These are phyloP conservation scores for Stomatorhinus ivindoensis DNA, from an alignment of 2,113 vertebrate genomes.

Conservation along the genomic window DNA sequence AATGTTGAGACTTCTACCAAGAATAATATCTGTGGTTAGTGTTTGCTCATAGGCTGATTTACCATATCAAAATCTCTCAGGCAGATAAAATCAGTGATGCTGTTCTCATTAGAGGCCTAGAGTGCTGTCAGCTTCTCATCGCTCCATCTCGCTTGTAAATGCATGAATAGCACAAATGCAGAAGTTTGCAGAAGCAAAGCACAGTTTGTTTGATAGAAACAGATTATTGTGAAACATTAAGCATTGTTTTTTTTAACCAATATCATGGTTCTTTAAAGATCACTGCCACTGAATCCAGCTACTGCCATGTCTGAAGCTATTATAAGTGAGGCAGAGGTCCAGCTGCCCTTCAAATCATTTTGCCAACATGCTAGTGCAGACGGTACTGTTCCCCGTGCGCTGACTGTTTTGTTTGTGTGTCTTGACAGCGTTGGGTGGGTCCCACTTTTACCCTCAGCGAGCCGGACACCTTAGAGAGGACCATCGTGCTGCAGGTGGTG, in stretches of 20 bases:
- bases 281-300: neutral
- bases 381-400: neutral
- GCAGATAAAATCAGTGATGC: conserved; percentile 5
- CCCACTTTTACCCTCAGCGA: conserved; percentile 48
- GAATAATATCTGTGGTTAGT: conserved; percentile 9
- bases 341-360: neutral
- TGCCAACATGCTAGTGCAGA: neutral
- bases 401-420: neutral
- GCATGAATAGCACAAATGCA: neutral
- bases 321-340: neutral
- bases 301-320: neutral
- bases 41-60: neutral
- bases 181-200: neutral
- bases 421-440: conserved; percentile 60
- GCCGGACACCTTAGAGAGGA: conserved; percentile 43
- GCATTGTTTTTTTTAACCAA: neutral
- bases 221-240: neutral
- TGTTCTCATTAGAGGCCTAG: neutral
- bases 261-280: neutral
- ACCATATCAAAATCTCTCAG: neutral
- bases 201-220: neutral
- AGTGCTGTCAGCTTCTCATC: neutral
- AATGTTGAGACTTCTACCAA: neutral
- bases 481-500: conserved; percentile 34
- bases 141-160: neutral